These are phyloP conservation scores for Sinocyclocheilus grahami DNA, from an alignment of 2,113 vertebrate species.

Conservation along the genomic window DNA sequence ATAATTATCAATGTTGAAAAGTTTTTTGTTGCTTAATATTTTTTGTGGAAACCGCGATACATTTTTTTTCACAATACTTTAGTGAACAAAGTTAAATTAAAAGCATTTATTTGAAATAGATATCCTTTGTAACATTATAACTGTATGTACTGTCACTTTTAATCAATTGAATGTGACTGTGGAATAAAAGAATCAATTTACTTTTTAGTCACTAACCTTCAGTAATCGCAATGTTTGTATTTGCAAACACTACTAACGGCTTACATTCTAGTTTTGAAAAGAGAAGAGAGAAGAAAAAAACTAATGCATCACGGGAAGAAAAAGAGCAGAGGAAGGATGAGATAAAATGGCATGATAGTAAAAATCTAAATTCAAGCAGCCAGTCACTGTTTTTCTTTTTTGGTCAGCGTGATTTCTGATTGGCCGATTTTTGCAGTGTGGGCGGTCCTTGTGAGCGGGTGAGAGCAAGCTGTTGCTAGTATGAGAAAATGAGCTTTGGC, in stretches of 20 bases:
- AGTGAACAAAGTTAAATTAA: no score
- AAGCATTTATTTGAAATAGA: no score
- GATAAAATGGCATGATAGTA: constrained; percentile 4
- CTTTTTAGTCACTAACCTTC: no score
- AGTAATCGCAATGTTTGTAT: neutral
- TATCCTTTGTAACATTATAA: no score
- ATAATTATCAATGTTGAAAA: no score
- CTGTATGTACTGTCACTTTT: no score
- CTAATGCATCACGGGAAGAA: neutral
- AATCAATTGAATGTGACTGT: no score
- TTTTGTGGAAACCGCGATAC: no score
- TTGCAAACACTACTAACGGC: neutral
- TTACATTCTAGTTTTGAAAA: neutral
- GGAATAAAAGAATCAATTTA: no score
- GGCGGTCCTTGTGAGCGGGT: constrained; percentile 68
- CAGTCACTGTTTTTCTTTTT: neutral
- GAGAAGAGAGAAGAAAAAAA: neutral
- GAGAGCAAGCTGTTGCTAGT: constrained; percentile 71
- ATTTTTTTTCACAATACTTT: no score
- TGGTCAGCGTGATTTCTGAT: constrained; percentile 17
- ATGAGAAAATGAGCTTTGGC: constrained; percentile 77
- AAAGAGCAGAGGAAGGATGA: neutral
- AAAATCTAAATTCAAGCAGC: no score
- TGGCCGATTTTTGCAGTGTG: constrained; percentile 58
- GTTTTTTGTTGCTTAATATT: no score